Conservation (phyloP, 2,797 vertebrate species). For the Anguilla anguilla region DNA sequence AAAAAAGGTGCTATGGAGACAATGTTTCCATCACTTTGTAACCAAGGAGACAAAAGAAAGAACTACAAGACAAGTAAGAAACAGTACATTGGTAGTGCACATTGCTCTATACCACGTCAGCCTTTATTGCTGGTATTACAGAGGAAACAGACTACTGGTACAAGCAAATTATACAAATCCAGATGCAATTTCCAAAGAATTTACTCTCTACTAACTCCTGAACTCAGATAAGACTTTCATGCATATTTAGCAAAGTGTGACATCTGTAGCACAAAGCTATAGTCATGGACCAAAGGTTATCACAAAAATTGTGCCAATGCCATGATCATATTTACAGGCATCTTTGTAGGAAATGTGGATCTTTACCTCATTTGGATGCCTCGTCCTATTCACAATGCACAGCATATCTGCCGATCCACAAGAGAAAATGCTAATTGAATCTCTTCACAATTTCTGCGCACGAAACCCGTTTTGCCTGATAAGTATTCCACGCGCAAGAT, state of each 20-base stretch:
- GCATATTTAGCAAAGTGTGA: background rate
- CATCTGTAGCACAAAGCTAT: too few relatives aligned
- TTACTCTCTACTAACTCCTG: background rate
- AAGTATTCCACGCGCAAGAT: background rate
- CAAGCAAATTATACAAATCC: background rate
- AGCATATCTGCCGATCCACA: background rate
- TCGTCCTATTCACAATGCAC: background rate
- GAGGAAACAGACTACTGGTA: background rate
- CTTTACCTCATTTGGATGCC: background rate
- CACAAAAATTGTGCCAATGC: background rate
- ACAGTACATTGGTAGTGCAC: too few relatives aligned
- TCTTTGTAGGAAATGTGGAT: background rate
- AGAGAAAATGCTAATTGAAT: background rate
- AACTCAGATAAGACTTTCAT: background rate
- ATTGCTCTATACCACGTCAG: too few relatives aligned
- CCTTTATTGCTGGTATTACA: background rate
- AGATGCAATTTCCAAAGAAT: background rate
- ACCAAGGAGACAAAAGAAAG: constrained; percentile 3
- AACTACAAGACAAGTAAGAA: background rate
- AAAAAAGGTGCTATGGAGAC: constrained; percentile 56
- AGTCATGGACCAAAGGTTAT: background rate
- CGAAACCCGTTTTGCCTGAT: background rate
- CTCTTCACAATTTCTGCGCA: background rate
- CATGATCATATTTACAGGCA: background rate
- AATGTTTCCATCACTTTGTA: constrained; percentile 2